Base-by-base conservation (phyloP, 2,888 invertebrate species). In the Boloria euphrosyne region DNA sequence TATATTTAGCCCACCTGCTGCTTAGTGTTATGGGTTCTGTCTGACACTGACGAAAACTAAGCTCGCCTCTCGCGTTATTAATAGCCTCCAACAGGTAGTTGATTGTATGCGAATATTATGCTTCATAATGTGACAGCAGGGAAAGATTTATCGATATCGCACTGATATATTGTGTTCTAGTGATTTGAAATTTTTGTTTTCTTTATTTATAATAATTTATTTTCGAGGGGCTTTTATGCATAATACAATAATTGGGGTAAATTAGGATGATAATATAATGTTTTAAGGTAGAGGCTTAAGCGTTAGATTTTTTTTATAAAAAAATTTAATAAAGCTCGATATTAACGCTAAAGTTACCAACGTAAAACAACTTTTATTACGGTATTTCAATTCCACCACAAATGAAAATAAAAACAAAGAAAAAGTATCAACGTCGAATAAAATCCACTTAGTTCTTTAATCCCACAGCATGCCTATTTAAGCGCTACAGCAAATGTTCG, bases 1-100 rank as follows among this genome's bases (percentile, higher is more conserved):
- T 68, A 60, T 69, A 69, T 72, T 65, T 71, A 62, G 55, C 53
- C 66, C 68, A 68, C 68, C 71, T 65, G 69, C 65, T 61, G 65
- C 46, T 59, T 54, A 52, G 31, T 52, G 46, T 59, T 50, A 65
- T 52, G 51, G 58, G 58, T 27, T 44, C 44, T n/a, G 64, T 65
- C 52, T 58, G 59, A 59, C 57, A 46, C 52, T 52, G 46, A 52
- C 46, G 52, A 47, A 65, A 58, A 65, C 57, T 58, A 53, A 58
- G 31, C 46, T 57, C 46, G n/a, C 46, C 46, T 57, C 46, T 46
- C 46, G n/a, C 57, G 57, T 57, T 57, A 57, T 57, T 57, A 57
- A 57, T 57, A 57, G 57, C 27, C 46, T 13, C 46, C 57, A 57
- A 57, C 57, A 57, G 46, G 57, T 57, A 57, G 44, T 57, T 57